Conservation (phyloP, 2,888 invertebrate species). For the Congeria kusceri region DNA sequence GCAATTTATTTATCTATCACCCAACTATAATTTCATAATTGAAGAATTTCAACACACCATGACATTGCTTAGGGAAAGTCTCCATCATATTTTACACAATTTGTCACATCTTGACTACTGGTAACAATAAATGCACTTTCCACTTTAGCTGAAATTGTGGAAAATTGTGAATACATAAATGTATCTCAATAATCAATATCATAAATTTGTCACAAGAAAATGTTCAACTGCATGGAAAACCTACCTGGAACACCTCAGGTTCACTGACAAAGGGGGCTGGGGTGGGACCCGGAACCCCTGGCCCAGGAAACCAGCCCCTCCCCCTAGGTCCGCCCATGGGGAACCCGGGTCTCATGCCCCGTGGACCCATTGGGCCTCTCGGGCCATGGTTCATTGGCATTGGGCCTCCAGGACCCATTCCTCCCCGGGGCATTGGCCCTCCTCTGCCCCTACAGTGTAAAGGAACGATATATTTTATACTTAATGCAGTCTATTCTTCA, state of each 20-base stretch:
- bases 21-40: too few relatives aligned
- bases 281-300: slow-evolving; percentile 16
- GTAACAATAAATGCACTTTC: too few relatives aligned
- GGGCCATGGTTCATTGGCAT: background rate
- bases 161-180: too few relatives aligned
- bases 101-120: too few relatives aligned
- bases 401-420: slow-evolving; percentile 8
- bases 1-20: too few relatives aligned
- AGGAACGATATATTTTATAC: too few relatives aligned
- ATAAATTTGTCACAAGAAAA: background rate
- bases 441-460: slow-evolving; percentile 4
- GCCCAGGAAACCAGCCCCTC: slow-evolving; percentile 18
- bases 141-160: too few relatives aligned
- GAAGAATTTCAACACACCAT: too few relatives aligned
- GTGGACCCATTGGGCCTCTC: slow-evolving; percentile 27
- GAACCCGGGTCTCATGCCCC: slow-evolving; percentile 31
- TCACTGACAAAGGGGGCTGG: slow-evolving; percentile 22
- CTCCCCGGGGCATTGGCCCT: slow-evolving; percentile 1
- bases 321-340: slow-evolving; percentile 51
- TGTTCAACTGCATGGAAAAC: background rate
- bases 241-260: slow-evolving; percentile 53
- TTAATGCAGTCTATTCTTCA: too few relatives aligned
- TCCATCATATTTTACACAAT: too few relatives aligned
- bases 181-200: background rate
- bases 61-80: too few relatives aligned